phyloP scores from a whole-genome alignment of 2,888 invertebrate species.

The Graphium colonna region DNA sequence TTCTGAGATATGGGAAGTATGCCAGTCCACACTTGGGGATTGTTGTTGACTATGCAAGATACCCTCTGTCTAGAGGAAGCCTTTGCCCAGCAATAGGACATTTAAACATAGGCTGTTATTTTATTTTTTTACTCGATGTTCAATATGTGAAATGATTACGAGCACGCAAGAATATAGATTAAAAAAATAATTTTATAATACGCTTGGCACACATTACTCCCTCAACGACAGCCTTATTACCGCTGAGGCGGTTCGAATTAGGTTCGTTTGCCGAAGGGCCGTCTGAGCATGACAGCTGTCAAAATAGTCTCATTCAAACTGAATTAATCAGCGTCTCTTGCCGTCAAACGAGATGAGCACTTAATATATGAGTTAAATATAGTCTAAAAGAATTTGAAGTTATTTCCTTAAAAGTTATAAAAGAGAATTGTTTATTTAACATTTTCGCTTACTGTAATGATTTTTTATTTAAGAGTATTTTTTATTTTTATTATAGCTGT shows the following conservation, averaged over 20 bases:
- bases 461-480: no score
- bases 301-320: slow-evolving; percentile 62
- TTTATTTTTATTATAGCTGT: no score
- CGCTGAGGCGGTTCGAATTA: slow-evolving; percentile 53
- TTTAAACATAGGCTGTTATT: no score
- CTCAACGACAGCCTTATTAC: slow-evolving; percentile 46
- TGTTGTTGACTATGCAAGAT: no score
- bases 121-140: neutral
- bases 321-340: slow-evolving; percentile 43
- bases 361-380: slow-evolving; percentile 18
- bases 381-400: neutral
- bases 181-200: slow-evolving; percentile 2
- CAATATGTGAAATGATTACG: neutral
- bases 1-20: no score
- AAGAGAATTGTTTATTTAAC: no score
- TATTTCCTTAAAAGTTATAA: no score
- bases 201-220: slow-evolving; percentile 29
- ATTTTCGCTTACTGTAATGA: no score
- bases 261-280: slow-evolving; percentile 71
- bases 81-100: no score
- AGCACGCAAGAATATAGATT: neutral
- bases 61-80: no score
- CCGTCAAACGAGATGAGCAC: slow-evolving; percentile 28
- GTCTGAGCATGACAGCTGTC: slow-evolving; percentile 68
- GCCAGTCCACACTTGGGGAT: no score